A percentile compares a stretch with the other conserved stretches of the same genome.
These are phyloP conservation scores for Mustela lutreola DNA, from an alignment of 2,113 vertebrate species.

Conservation along the genomic window DNA sequence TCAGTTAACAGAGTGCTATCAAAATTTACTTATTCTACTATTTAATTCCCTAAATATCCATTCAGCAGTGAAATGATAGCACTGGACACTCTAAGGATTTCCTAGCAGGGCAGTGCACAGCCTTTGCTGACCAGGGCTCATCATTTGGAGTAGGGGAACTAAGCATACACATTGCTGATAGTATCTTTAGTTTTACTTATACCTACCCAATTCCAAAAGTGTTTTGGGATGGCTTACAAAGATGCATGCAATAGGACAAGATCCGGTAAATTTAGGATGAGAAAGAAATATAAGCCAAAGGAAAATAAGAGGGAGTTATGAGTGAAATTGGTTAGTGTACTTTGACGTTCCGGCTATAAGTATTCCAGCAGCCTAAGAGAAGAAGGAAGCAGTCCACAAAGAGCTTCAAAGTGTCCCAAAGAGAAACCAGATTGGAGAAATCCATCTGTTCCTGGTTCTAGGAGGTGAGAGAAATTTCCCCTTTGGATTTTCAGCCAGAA, in stretches of 20 bases:
- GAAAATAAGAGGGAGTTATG: neutral
- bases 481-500: neutral
- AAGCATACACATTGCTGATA: neutral
- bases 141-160: neutral
- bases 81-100: neutral
- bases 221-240: constrained; percentile 6
- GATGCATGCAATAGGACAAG: neutral
- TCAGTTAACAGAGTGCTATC: neutral
- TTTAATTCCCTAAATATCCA: neutral
- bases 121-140: neutral
- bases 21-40: neutral
- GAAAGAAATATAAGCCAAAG: neutral
- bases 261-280: neutral
- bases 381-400: neutral
- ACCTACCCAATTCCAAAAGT: neutral
- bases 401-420: neutral
- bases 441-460: neutral
- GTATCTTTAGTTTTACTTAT: constrained; percentile 25
- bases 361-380: neutral
- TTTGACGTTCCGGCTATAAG: neutral
- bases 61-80: neutral
- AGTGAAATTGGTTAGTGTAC: neutral
- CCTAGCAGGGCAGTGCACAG: neutral
- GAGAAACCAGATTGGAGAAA: neutral
- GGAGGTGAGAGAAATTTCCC: neutral